Conservation (phyloP, 2,888 invertebrate genomes). For the Metellina segmentata region DNA sequence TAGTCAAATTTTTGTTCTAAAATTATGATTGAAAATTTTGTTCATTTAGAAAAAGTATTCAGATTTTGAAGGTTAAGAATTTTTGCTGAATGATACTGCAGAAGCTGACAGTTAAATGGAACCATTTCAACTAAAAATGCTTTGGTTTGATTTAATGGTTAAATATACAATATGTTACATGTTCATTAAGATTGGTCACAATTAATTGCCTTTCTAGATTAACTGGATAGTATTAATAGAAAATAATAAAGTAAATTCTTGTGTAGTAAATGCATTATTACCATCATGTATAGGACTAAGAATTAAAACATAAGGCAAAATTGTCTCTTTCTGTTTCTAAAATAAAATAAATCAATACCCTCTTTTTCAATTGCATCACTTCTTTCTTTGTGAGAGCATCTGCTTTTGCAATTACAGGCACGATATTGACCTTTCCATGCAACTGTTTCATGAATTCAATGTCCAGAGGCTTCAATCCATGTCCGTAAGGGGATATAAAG, state of each 20-base stretch:
- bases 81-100: no score
- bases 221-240: neutral
- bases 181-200: no score
- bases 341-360: conserved; percentile 83
- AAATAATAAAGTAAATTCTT: neutral
- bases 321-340: neutral
- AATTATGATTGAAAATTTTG: no score
- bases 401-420: conserved; percentile 98
- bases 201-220: no score
- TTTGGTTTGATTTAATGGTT: no score
- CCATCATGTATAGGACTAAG: neutral
- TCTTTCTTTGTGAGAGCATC: conserved; percentile 96
- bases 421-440: conserved; percentile 95
- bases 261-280: neutral
- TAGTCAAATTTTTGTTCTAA: no score
- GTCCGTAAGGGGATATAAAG: conserved; percentile 97
- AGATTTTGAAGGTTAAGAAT: no score
- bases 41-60: no score
- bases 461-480: conserved; percentile 95
- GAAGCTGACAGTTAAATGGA: no score
- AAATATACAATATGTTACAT: no score
- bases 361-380: conserved; percentile 90
- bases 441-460: conserved; percentile 97
- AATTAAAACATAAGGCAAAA: neutral
- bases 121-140: no score